Conservation (phyloP, 2,888 invertebrate genomes). For the Cataglyphis cursor region DNA sequence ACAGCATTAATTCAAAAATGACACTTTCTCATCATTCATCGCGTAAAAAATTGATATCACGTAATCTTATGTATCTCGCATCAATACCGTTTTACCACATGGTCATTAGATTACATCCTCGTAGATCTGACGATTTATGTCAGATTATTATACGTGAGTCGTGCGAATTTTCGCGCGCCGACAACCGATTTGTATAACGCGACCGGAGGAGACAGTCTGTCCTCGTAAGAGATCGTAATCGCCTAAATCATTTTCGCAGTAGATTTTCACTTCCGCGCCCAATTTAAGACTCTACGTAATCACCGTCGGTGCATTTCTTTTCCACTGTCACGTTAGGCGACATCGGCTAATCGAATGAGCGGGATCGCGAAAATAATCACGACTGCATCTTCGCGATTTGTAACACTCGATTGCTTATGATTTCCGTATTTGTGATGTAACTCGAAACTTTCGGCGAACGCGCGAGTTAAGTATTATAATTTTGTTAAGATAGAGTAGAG, state of each 20-base stretch:
- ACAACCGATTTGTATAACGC: constrained; percentile 24
- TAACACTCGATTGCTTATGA: constrained; percentile 25
- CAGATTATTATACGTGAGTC: constrained; percentile 43
- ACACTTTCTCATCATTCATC: constrained; percentile 24
- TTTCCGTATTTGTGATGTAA: constrained; percentile 42
- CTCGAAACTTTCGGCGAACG: background rate
- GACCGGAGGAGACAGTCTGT: background rate
- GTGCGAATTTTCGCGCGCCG: constrained; percentile 11
- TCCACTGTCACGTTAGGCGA: background rate
- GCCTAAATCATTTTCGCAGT: constrained; percentile 19
- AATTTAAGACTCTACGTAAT: constrained; percentile 24
- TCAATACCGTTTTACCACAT: constrained; percentile 5
- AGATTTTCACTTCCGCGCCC: constrained; percentile 43
- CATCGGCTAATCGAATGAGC: background rate
- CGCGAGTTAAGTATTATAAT: constrained; percentile 9
- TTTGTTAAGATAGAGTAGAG: background rate
- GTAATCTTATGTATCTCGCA: constrained; percentile 32
- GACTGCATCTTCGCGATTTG: constrained; percentile 29
- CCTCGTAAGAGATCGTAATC: constrained; percentile 39
- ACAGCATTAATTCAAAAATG: constrained; percentile 20
- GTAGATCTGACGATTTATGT: background rate
- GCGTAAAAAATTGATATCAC: constrained; percentile 27
- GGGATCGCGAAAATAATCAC: background rate
- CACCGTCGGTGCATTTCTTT: background rate
- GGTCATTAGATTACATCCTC: constrained; percentile 30